Percentiles rank a stretch among this genome's conserved stretches.
These are phyloP conservation scores for Astur gentilis DNA, from an alignment of 2,113 vertebrate genomes.

Conservation along the genomic window DNA sequence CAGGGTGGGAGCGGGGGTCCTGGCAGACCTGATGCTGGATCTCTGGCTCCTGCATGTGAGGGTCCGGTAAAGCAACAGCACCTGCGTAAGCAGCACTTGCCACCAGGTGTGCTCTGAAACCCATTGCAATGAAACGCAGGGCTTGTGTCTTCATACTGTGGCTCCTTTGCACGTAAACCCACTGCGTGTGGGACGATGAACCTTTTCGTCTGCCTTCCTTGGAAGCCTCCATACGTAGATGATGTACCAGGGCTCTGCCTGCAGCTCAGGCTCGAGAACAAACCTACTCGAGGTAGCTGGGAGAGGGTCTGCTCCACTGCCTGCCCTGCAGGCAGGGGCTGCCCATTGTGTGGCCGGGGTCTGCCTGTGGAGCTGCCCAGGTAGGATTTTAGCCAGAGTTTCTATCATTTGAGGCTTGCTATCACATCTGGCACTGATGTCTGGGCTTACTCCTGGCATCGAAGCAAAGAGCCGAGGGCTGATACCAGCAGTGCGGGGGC, in stretches of 20 bases:
- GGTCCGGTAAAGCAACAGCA: background rate
- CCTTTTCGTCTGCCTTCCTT: background rate
- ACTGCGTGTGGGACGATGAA: accelerated
- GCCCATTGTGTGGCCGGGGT: accelerated
- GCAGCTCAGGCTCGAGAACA: background rate
- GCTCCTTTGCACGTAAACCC: background rate
- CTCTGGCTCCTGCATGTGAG: background rate
- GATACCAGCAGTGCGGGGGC: background rate
- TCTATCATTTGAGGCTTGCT: background rate
- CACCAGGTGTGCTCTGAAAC: background rate
- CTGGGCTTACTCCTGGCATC: accelerated
- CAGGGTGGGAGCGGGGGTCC: background rate
- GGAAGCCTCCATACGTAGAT: accelerated
- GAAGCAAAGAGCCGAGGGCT: background rate
- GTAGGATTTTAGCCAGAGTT: background rate
- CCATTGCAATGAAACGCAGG: accelerated
- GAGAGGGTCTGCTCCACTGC: background rate
- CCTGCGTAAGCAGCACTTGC: background rate
- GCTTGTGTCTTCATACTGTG: background rate
- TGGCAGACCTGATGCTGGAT: too few relatives aligned
- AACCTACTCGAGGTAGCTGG: background rate
- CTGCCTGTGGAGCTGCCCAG: background rate
- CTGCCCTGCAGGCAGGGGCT: too few relatives aligned
- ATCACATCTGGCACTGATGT: background rate
- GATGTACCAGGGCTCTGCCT: background rate